Evolutionary conservation across 1,140 invertebrate genomes (phyloP).

Genomic region (Hyposmocoma kahamanoa): DNA sequence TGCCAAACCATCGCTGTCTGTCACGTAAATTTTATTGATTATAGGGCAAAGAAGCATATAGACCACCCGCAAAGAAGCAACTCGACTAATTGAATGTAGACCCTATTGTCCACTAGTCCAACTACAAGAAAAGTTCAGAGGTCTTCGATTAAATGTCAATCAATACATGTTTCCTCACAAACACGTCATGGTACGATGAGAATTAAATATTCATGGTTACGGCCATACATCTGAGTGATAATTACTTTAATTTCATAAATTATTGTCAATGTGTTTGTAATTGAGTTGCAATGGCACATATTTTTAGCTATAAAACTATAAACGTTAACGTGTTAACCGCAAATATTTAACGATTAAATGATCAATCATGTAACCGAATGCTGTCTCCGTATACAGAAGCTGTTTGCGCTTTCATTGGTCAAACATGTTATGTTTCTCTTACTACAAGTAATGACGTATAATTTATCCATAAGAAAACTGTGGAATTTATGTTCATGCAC

Average conservation of each 20-base stretch:
- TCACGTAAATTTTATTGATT: slow-evolving; percentile 21
- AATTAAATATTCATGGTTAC: no score
- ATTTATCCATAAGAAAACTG: no score
- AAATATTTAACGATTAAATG: no score
- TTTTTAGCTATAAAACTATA: no score
- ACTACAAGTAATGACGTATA: no score
- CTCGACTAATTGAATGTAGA: slow-evolving; percentile 39
- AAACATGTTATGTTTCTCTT: no score
- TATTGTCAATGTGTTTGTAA: no score
- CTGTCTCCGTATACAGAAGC: slow-evolving; percentile 12
- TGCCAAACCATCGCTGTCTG: slow-evolving; percentile 23
- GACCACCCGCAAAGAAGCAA: slow-evolving; percentile 40
- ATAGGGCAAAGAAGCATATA: slow-evolving; percentile 27
- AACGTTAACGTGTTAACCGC: no score
- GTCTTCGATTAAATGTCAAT: slow-evolving; percentile 42
- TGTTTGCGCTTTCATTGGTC: slow-evolving; percentile 11
- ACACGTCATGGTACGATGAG: slow-evolving; percentile 16
- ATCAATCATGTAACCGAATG: no score
- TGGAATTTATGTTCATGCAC: not conserved
- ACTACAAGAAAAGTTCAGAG: slow-evolving; percentile 47
- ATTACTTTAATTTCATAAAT: no score
- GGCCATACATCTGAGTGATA: no score
- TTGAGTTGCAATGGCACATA: no score
- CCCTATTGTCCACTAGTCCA: slow-evolving; percentile 35
- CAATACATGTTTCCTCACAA: slow-evolving; percentile 26